Conservation (phyloP, 2,113 vertebrate genomes). For the Glaucomys volans region DNA sequence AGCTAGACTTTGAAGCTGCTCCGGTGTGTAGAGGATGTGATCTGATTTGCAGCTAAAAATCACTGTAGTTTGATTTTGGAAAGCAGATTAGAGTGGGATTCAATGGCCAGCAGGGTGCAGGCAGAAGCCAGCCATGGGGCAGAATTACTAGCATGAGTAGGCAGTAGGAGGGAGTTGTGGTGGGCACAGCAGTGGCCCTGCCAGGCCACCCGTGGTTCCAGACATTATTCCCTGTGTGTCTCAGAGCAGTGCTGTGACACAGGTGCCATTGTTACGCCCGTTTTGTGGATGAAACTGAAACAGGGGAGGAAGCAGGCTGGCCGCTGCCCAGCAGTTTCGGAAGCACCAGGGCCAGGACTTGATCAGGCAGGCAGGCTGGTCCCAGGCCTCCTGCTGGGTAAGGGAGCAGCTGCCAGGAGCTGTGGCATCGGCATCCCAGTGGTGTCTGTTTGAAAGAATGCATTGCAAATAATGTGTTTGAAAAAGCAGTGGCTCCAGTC, state of each 20-base stretch:
- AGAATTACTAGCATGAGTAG: neutral
- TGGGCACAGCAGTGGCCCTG: fast-evolving
- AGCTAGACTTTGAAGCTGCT: neutral
- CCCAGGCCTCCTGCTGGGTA: neutral
- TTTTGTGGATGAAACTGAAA: too few species aligned
- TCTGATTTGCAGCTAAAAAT: neutral
- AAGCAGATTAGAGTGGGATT: neutral
- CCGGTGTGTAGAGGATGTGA: too few species aligned
- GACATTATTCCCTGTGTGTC: fast-evolving
- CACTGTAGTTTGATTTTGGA: too few species aligned
- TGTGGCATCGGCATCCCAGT: too few species aligned
- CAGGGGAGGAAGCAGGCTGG: too few species aligned
- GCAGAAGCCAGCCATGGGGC: neutral
- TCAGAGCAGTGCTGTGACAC: neutral
- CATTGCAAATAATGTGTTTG: neutral
- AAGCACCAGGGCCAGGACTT: too few species aligned
- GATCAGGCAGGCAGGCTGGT: neutral
- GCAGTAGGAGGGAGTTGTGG: neutral
- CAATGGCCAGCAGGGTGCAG: neutral
- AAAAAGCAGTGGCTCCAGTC: neutral
- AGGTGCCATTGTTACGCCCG: too few species aligned
- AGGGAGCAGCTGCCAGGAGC: neutral
- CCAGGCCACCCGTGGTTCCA: neutral
- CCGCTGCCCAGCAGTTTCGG: fast-evolving
- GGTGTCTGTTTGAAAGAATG: neutral